Evolutionary conservation across 2,113 vertebrate genomes (phyloP).

Genomic region (Falco punctatus): DNA sequence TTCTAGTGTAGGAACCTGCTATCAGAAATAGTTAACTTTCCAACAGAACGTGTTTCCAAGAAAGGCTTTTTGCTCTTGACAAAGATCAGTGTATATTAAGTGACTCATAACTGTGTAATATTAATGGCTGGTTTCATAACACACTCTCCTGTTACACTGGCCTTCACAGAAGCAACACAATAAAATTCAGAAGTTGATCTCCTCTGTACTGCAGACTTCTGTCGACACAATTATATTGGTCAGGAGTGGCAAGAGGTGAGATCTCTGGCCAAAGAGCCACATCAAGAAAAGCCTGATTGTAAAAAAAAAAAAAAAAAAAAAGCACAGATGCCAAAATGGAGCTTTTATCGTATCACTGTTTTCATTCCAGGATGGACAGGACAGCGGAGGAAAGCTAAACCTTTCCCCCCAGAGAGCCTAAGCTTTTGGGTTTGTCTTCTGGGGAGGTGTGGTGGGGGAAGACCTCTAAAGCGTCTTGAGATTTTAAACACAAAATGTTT

Average conservation of each 20-base stretch:
- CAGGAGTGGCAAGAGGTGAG: constrained; percentile 26
- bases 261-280: neutral
- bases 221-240: constrained; percentile 16
- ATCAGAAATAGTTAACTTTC: neutral
- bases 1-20: neutral
- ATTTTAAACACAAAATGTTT: constrained; percentile 4
- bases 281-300: neutral
- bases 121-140: constrained; percentile 13
- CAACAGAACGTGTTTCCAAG: neutral
- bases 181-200: constrained; percentile 14
- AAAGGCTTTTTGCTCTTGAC: neutral
- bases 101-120: neutral
- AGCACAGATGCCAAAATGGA: neutral
- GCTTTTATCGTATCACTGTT: neutral
- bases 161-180: constrained; percentile 5
- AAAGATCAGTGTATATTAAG: neutral
- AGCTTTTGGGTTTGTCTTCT: neutral
- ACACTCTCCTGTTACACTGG: constrained; percentile 11
- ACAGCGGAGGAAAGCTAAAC: neutral
- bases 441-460: neutral
- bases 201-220: neutral
- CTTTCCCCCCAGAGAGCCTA: neutral
- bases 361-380: neutral
- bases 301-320: neutral
- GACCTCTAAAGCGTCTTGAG: neutral